A percentile compares a stretch with the other conserved stretches of the same genome.
phyloP scores from a whole-genome alignment of 2,888 invertebrate species.

The Andrena praecox region DNA sequence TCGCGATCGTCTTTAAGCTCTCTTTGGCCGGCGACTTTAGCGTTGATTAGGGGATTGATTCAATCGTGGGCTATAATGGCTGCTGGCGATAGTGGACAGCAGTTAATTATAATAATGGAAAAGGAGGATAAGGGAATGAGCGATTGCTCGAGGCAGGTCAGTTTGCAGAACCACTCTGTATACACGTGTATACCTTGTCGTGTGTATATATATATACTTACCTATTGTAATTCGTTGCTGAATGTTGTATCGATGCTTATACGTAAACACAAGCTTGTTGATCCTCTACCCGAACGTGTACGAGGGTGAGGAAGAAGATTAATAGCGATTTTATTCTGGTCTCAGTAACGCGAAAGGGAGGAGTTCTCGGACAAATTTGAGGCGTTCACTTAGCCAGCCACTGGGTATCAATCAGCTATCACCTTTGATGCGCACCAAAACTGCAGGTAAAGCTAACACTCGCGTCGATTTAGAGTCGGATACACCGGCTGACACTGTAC shows the following conservation, averaged over 20 bases:
- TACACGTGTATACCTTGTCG: conserved; percentile 58
- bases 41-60: background rate
- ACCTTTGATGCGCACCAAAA: conserved; percentile 86
- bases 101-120: background rate
- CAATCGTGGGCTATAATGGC: background rate
- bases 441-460: conserved; percentile 82
- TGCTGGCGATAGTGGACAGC: background rate
- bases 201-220: conserved; percentile 59
- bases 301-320: conserved; percentile 36
- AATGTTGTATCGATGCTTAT: conserved; percentile 82
- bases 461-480: conserved; percentile 2
- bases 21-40: background rate
- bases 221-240: conserved; percentile 81
- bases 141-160: conserved; percentile 12
- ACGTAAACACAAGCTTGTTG: conserved; percentile 76
- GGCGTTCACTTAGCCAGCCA: conserved; percentile 90
- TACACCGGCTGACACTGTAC: conserved; percentile 21
- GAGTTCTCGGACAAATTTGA: conserved; percentile 84
- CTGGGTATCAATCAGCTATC: conserved; percentile 88
- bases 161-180: conserved; percentile 67
- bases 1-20: background rate
- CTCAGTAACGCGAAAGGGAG: conserved; percentile 83
- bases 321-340: conserved; percentile 65
- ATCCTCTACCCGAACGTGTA: conserved; percentile 62
- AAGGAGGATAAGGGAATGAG: conserved; percentile 2